phyloP scores from a whole-genome alignment of 2,797 vertebrate species.

The Darevskia nairensis region DNA sequence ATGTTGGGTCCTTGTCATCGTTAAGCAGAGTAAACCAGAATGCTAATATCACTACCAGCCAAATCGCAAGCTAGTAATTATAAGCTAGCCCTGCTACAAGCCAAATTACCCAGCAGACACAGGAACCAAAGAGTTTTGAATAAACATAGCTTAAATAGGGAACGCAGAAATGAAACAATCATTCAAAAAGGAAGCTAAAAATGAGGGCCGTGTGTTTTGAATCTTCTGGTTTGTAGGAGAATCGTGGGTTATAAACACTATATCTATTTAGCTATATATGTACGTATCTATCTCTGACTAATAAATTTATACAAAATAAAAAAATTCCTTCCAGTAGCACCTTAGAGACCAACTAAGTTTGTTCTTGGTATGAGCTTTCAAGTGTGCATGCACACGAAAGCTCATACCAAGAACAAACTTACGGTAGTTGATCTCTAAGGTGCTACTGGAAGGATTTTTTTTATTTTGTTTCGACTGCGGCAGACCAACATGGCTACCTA shows the following conservation, averaged over 20 bases:
- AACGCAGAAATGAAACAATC: slow-evolving; percentile 14
- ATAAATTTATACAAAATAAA: no score
- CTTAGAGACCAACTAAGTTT: no score
- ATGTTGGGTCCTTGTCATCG: background rate
- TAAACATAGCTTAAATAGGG: slow-evolving; percentile 9
- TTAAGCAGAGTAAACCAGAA: slow-evolving; percentile 12
- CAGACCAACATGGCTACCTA: no score
- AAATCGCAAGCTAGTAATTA: background rate
- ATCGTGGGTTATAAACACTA: background rate
- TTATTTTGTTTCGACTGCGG: no score
- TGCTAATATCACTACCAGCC: background rate
- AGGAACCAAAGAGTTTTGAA: background rate
- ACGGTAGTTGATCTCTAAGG: no score
- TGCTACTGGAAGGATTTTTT: no score
- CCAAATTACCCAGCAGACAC: slow-evolving; percentile 33
- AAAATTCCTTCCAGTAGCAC: no score
- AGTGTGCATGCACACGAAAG: no score
- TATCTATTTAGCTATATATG: no score
- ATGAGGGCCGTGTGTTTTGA: background rate
- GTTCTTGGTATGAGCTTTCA: no score
- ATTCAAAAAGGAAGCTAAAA: slow-evolving; percentile 8
- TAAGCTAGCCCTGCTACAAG: background rate
- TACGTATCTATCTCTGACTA: no score
- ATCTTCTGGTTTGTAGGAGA: background rate
- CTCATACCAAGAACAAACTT: no score